Percentiles rank a stretch among this genome's conserved stretches.
phyloP scores from a whole-genome alignment of 2,113 vertebrate genomes.

The Dasyornis broadbenti region DNA sequence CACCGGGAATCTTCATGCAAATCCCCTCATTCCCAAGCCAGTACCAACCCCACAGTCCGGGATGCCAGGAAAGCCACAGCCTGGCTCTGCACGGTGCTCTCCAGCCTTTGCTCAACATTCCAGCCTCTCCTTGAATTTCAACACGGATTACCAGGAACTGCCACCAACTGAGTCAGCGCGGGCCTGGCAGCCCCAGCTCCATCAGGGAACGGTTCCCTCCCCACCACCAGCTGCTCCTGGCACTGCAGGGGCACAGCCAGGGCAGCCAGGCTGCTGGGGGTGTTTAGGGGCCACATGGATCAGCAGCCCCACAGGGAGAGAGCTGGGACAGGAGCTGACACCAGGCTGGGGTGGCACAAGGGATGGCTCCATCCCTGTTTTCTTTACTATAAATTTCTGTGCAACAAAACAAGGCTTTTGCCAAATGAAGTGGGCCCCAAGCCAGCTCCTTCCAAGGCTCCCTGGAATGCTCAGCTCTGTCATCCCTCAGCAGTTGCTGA shows the following conservation, averaged over 20 bases:
- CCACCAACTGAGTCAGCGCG: rapidly evolving
- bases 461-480: not conserved
- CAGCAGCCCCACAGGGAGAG: not conserved
- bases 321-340: not conserved
- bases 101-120: not conserved
- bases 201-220: not conserved
- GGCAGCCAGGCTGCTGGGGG: not conserved
- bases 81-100: not conserved
- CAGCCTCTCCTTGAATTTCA: constrained; percentile 1
- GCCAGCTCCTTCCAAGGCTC: constrained; percentile 27
- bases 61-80: not conserved
- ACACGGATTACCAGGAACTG: not conserved
- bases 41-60: not conserved
- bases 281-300: not conserved
- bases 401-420: constrained; percentile 34
- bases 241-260: not conserved
- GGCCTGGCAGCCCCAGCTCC: not conserved
- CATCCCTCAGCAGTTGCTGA: not conserved
- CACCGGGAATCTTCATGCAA: not conserved
- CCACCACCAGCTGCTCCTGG: not conserved
- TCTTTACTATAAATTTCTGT: constrained; percentile 3
- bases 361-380: not conserved
- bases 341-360: not conserved
- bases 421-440: not conserved
- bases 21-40: not conserved